Evolutionary conservation across 2,797 vertebrate genomes (phyloP), one percentile per base, ranked within the genome.

Genomic region (Neosilurus hyrtlii): DNA sequence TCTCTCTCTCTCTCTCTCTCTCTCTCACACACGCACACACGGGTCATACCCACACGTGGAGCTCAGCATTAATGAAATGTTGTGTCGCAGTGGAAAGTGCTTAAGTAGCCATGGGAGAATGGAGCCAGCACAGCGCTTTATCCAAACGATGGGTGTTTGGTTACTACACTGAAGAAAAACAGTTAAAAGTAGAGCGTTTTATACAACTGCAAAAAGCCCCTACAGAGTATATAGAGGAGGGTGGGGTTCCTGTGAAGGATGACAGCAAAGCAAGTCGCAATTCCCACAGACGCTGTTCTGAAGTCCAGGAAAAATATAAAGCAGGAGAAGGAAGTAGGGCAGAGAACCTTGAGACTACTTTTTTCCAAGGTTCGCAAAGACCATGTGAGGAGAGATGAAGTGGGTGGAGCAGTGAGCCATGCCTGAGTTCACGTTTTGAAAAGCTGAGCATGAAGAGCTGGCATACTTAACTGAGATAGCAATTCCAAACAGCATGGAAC

Each of bases 291-390:
- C 51, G 66, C 52, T 77, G 65, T 81, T 87, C 86, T 76, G 73
- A 83, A 77, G 82, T 82, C 22, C 79, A 75, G 54, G 66, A 84
- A 84, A 84, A 79, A 84, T 79, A 82, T 79, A 75, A 78, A 86
- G 62, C 79, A 65, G 51, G 52, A 80, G 24, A 22, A 61, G 54
- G 79, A 86, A 86, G 80, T 83, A 84, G 78, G 81, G 68, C 82
- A 84, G 18, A 78, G 62, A 85, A 84, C 72, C 66, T 86, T 75
- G 82, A 86, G 51, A 78, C 70, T 16, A 16, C 59, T 56, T 61
- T 62, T 78, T 30, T 78, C 62, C 22, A 22, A 43, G 61, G 9
- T 80, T 52, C 68, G 80, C 52, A 72, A 73, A 76, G 82, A 81
- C 30, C 59, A 70, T 74, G 78, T 9, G 54, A n/a, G 51, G 37